phyloP scores from a whole-genome alignment of 2,797 vertebrate species.

The Ceyx erithaca region DNA sequence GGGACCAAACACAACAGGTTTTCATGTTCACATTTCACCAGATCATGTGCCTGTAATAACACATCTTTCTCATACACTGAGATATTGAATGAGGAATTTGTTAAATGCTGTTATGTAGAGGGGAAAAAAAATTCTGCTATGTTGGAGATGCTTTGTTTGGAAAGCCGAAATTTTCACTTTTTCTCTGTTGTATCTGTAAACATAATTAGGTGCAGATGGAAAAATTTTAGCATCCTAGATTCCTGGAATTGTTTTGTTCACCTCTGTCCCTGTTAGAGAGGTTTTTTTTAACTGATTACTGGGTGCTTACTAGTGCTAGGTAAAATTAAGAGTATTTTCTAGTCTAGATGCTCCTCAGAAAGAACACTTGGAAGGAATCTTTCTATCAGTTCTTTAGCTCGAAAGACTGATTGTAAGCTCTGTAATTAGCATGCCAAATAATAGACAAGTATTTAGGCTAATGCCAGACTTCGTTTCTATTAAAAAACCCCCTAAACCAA shows the following conservation, averaged over 20 bases:
- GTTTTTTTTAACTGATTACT: neutral
- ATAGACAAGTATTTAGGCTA: neutral
- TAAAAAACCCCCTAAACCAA: neutral
- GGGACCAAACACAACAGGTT: neutral
- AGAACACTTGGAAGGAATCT: neutral
- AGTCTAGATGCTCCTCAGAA: neutral
- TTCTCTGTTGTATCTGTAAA: neutral
- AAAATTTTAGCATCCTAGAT: neutral
- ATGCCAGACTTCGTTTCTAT: neutral
- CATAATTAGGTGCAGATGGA: neutral
- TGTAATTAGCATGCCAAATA: neutral
- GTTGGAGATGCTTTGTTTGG: neutral
- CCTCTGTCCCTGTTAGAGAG: neutral
- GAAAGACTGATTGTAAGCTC: neutral
- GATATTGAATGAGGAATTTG: neutral
- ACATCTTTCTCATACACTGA: neutral
- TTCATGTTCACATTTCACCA: neutral
- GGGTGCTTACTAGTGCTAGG: neutral
- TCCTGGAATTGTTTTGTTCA: neutral
- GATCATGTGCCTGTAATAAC: neutral
- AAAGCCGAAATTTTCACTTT: neutral
- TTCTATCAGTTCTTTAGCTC: neutral
- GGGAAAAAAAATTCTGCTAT: neutral
- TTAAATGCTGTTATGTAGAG: neutral
- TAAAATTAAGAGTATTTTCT: neutral